These are phyloP conservation scores for Rhinophrynus dorsalis DNA, from an alignment of 2,797 vertebrate species.

Conservation along the genomic window DNA sequence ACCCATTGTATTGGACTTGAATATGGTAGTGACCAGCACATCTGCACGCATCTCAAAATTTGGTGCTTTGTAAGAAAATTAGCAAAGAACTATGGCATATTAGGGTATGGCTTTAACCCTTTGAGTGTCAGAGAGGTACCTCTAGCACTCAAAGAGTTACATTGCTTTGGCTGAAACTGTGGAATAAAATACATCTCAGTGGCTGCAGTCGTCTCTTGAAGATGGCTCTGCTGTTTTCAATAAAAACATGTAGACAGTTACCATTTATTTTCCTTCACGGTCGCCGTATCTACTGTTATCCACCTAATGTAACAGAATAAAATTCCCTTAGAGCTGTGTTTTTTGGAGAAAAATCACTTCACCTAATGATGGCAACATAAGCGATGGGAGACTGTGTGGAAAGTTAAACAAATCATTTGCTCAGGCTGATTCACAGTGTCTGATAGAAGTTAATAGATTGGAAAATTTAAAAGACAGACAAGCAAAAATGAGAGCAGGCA, in stretches of 20 bases:
- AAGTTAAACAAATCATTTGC: slow-evolving; percentile 41
- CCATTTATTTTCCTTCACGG: not conserved
- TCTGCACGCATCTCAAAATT: too few relatives aligned
- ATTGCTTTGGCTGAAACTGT: too few relatives aligned
- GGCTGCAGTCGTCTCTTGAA: not conserved
- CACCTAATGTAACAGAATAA: slow-evolving; percentile 14
- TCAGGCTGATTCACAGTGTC: slow-evolving; percentile 6
- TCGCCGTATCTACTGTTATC: slow-evolving; percentile 5
- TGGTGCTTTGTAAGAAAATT: too few relatives aligned
- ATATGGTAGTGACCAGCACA: too few relatives aligned
- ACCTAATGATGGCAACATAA: slow-evolving; percentile 22
- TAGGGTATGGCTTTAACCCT: too few relatives aligned
- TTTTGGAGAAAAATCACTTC: slow-evolving; percentile 10
- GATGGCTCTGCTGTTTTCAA: not conserved
- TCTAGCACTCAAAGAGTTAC: too few relatives aligned
- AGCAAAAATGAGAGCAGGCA: slow-evolving; percentile 22
- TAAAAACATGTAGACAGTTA: not conserved
- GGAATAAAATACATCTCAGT: too few relatives aligned
- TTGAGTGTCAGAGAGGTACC: too few relatives aligned
- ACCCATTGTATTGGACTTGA: too few relatives aligned
- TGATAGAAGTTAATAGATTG: slow-evolving; percentile 38
- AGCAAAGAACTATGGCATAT: too few relatives aligned
- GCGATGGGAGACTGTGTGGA: slow-evolving; percentile 28
- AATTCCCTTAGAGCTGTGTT: slow-evolving; percentile 7
- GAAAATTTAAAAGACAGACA: slow-evolving; percentile 40